phyloP scores from a whole-genome alignment of 2,113 vertebrate genomes.

The Corvus moneduloides region DNA sequence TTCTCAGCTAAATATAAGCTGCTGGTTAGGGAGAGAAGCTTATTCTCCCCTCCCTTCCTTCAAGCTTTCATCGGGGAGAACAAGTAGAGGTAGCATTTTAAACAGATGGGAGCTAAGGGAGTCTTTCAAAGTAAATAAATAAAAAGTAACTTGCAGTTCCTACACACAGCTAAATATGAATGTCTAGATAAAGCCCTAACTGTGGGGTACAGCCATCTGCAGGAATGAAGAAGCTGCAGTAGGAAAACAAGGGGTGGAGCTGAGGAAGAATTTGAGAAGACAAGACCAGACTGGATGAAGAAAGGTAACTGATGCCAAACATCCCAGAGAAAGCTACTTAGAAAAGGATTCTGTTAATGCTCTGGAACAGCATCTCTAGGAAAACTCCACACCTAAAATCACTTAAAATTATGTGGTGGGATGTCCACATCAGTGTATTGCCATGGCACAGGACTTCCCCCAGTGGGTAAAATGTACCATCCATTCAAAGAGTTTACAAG shows the following conservation, averaged over 20 bases:
- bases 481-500: neutral
- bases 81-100: conserved; percentile 5
- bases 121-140: conserved; percentile 38
- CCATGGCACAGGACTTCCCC: neutral
- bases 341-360: neutral
- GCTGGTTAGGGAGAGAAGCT: neutral
- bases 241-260: neutral
- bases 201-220: neutral
- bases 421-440: neutral
- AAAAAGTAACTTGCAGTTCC: conserved; percentile 36
- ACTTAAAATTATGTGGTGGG: neutral
- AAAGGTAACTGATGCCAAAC: neutral
- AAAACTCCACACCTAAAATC: neutral
- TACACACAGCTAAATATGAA: conserved; percentile 12
- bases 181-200: neutral
- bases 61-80: neutral
- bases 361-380: neutral
- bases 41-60: neutral
- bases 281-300: neutral
- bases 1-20: conserved; percentile 12
- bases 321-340: neutral
- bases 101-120: conserved; percentile 29
- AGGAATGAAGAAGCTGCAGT: neutral
- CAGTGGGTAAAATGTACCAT: neutral
- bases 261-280: neutral